Evolutionary conservation across 2,888 invertebrate species (phyloP).

Genomic region (Parapristionchus giblindavisi): DNA sequence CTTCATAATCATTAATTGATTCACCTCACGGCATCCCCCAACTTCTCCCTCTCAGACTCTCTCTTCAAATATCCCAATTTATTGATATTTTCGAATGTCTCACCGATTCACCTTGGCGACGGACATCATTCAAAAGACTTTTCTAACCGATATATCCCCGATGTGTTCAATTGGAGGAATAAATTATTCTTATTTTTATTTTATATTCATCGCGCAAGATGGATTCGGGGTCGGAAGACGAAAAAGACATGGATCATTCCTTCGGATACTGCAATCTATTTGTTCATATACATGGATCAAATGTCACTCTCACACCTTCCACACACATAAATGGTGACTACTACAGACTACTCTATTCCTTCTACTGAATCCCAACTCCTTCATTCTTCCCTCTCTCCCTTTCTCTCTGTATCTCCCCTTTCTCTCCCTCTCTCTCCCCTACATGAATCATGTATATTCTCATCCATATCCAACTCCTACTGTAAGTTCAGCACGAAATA

Average conservation of each 20-base stretch:
- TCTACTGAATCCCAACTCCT: background rate
- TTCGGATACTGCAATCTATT: background rate
- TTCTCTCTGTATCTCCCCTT: background rate
- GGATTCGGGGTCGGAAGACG: no score
- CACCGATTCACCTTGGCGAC: no score
- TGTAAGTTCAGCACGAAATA: no score
- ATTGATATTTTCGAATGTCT: no score
- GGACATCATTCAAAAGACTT: no score
- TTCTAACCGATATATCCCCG: no score
- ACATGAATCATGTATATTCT: constrained; percentile 15
- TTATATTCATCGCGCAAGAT: no score
- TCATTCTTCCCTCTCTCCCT: background rate
- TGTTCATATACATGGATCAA: background rate
- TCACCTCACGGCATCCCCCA: constrained; percentile 14
- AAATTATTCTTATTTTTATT: no score
- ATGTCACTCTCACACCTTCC: background rate
- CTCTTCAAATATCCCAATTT: no score
- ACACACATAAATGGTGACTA: background rate
- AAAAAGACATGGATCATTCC: no score
- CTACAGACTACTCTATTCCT: background rate
- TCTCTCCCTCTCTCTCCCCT: background rate
- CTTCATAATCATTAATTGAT: constrained; percentile 21
- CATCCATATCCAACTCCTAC: background rate
- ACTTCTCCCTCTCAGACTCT: background rate
- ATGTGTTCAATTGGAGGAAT: no score